phyloP scores from a whole-genome alignment of 2,797 vertebrate species.

The Balearica regulorum region DNA sequence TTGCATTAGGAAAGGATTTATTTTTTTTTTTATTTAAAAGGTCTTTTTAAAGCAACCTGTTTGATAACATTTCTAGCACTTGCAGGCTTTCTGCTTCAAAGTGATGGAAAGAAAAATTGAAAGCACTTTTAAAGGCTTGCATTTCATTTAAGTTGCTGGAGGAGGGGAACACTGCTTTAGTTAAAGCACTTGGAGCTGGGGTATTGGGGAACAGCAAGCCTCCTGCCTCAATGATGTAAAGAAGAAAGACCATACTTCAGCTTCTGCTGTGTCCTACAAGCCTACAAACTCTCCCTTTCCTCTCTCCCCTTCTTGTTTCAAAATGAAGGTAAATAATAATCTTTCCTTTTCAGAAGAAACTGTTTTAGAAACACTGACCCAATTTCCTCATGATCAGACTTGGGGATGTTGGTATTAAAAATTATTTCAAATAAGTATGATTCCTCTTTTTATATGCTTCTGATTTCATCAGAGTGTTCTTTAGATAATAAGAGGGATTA shows the following conservation, averaged over 20 bases:
- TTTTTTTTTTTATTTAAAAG: background rate
- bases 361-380: background rate
- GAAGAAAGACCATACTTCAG: background rate
- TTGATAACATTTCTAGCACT: constrained; percentile 14
- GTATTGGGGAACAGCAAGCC: background rate
- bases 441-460: background rate
- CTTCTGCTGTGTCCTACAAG: background rate
- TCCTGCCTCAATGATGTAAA: background rate
- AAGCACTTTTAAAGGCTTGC: background rate
- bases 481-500: constrained; percentile 28
- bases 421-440: background rate
- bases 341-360: background rate
- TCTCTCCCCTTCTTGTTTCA: background rate
- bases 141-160: background rate
- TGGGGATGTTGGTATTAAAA: background rate
- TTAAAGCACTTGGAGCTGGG: background rate
- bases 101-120: background rate
- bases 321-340: background rate
- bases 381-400: background rate
- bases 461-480: constrained; percentile 1
- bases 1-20: constrained; percentile 4
- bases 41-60: background rate
- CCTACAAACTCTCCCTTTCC: background rate
- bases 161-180: background rate
- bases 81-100: background rate